Base-by-base conservation (phyloP, 2,888 invertebrate genomes). In the Cataglyphis rosenhaueri region DNA sequence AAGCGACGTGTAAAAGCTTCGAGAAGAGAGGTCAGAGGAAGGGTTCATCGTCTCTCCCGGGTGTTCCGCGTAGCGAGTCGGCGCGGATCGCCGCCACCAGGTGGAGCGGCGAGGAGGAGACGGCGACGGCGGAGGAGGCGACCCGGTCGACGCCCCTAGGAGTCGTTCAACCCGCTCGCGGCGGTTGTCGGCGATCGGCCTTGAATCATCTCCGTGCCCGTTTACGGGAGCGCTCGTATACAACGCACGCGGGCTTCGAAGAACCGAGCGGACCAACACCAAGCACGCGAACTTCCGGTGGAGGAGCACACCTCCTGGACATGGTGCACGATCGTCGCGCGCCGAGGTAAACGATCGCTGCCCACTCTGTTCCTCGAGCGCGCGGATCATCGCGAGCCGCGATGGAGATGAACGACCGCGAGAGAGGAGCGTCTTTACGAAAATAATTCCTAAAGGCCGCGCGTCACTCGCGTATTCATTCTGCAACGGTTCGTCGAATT, bases 61-160 rank as follows among this genome's bases (percentile, higher is more conserved):
- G 86, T 85, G 79, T 86, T 83, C 84, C 84, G 86, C 84, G 84
- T 83, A 52, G 83, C 41, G 74, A 74, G 81, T 59, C 78, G 78
- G 59, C 70, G 78, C 78, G 59, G 55, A 78, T 70, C 62, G 52
- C 62, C 62, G 74, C 62, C 75, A 64, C 35, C 78, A 78, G 74
- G 71, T 55, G 71, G 41, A 82, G 41, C 57, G 65, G 81, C 59
- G 66, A n/a, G 55, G 74, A 62, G 73, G 61, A 71, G 76, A 55
- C 3, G 44, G 81, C 81, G 75, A 83, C 84, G 82, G 82, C 74
- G 84, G 87, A 84, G 84, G 86, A 84, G 81, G 85, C 88, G 86
- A 87, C 89, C 87, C 93, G 93, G 94, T 94, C 94, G 94, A 94
- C 94, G 94, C 93, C 93, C 92, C 91, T 91, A 89, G 92, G 91